Conservation (phyloP, 2,797 vertebrate genomes). For the Xenops minutus region DNA sequence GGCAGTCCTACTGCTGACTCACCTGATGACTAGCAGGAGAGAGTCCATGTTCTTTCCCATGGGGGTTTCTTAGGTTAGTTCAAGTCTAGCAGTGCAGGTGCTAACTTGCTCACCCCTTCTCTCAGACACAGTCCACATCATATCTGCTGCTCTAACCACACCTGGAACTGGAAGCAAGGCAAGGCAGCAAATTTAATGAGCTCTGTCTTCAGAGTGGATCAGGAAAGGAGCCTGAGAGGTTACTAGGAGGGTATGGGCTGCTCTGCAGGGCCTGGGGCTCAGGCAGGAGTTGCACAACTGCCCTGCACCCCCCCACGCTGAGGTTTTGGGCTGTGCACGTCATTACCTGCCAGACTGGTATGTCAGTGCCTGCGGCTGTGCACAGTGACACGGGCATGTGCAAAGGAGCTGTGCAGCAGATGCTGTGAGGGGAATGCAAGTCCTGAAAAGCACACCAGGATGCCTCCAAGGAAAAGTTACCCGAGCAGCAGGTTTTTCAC, state of each 20-base stretch:
- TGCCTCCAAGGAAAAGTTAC: background rate
- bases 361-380: background rate
- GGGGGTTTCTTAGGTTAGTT: background rate
- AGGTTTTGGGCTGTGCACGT: background rate
- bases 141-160: slow-evolving; percentile 12
- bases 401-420: background rate
- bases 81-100: slow-evolving; percentile 11
- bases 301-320: background rate
- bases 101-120: background rate
- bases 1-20: background rate
- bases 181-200: background rate
- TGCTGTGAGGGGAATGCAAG: background rate
- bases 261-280: background rate
- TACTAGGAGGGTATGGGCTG: background rate
- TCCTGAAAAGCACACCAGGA: background rate
- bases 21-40: background rate
- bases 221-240: background rate
- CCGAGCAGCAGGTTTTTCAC: background rate
- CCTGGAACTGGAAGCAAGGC: slow-evolving; percentile 10
- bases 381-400: background rate
- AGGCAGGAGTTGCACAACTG: background rate
- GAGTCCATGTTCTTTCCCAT: background rate
- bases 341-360: background rate
- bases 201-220: background rate
- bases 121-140: background rate